phyloP scores from a whole-genome alignment of 2,888 invertebrate genomes.

The Monoplex corrugatus region DNA sequence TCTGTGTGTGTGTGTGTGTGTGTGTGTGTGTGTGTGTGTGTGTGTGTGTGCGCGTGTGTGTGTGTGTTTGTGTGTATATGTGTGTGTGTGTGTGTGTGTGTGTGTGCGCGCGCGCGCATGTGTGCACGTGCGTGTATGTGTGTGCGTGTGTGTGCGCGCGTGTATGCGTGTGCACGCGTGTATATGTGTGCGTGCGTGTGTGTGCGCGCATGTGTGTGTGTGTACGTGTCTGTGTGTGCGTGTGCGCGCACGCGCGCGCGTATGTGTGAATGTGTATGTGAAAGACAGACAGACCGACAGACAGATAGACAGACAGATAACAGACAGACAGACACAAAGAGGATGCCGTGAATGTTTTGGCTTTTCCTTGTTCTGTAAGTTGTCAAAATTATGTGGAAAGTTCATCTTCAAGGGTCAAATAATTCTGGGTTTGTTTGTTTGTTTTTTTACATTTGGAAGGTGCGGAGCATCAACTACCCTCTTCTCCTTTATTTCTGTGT shows the following conservation, averaged over 20 bases:
- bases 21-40: no score
- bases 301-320: conserved; percentile 30
- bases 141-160: background rate
- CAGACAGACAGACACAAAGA: conserved; percentile 15
- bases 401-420: no score
- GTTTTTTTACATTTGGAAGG: no score
- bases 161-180: background rate
- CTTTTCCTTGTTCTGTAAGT: no score
- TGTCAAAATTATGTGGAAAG: no score
- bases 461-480: no score
- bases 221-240: no score
- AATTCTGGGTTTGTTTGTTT: no score
- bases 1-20: no score
- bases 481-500: no score
- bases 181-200: background rate
- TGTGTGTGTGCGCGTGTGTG: no score
- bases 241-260: background rate
- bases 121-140: background rate
- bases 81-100: background rate
- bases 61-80: no score
- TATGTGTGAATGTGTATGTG: background rate
- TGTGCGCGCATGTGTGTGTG: background rate
- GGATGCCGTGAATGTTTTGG: background rate
- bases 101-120: background rate
- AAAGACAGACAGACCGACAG: conserved; percentile 8